Percentiles rank a stretch among this genome's conserved stretches.
These are phyloP conservation scores for Cirrhinus mrigala DNA, from an alignment of 2,797 vertebrate genomes.

Conservation along the genomic window DNA sequence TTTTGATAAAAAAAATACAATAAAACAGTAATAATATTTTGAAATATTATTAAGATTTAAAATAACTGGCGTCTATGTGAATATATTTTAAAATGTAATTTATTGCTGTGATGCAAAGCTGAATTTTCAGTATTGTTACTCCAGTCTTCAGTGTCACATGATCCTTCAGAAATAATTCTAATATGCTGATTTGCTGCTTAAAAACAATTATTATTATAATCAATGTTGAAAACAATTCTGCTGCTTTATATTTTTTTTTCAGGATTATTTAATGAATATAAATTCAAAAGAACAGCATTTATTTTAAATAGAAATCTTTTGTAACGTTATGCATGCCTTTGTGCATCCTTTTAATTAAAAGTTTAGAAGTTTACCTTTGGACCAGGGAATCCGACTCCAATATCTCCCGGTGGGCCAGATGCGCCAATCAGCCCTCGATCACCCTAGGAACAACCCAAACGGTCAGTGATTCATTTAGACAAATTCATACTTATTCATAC, in stretches of 20 bases:
- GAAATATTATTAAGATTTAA: background rate
- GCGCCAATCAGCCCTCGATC: conserved; percentile 80
- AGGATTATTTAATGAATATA: background rate
- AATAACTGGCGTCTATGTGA: background rate
- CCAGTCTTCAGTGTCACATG: background rate
- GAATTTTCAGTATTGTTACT: background rate
- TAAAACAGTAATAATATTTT: background rate
- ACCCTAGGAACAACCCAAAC: conserved; percentile 72
- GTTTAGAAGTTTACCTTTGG: conserved; percentile 69
- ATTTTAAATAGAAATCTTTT: background rate
- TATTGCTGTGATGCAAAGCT: background rate
- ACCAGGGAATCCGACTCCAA: conserved; percentile 77
- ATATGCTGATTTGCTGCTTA: background rate
- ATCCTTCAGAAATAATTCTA: background rate
- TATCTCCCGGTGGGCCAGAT: conserved; percentile 78
- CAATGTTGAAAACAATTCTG: background rate
- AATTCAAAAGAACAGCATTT: background rate
- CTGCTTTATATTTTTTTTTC: background rate
- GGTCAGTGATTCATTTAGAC: background rate
- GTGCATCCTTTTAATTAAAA: background rate
- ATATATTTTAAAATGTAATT: background rate
- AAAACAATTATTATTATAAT: background rate
- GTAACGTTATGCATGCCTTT: background rate
- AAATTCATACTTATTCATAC: background rate
- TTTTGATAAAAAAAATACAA: too few relatives aligned